Evolutionary conservation across 2,888 invertebrate species (phyloP).

Genomic region (Acanthosepion esculentum): DNA sequence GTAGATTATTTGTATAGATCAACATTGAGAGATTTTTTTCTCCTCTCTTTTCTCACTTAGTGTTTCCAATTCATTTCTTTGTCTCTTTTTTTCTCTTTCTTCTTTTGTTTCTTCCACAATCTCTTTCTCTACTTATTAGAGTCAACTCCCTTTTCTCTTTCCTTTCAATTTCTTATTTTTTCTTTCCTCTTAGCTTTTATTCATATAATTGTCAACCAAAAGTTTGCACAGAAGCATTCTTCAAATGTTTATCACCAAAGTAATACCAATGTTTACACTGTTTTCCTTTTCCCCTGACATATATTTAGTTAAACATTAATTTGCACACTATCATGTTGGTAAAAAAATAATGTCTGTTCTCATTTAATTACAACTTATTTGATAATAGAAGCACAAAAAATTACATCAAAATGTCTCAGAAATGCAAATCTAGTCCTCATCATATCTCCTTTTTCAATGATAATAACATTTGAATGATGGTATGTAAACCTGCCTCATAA

Average conservation of each 20-base stretch:
- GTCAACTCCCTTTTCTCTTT: no score
- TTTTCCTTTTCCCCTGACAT: not conserved
- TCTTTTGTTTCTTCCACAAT: not conserved
- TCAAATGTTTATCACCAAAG: not conserved
- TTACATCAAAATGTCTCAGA: no score
- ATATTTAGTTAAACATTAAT: not conserved
- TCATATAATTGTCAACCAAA: not conserved
- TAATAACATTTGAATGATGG: no score
- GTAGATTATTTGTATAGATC: not conserved
- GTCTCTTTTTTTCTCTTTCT: not conserved
- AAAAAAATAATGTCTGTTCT: no score
- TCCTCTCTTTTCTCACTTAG: not conserved
- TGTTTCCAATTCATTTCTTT: not conserved
- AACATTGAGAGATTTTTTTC: not conserved
- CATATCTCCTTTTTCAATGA: no score
- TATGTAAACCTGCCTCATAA: no score
- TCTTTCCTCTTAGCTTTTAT: not conserved
- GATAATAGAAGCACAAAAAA: no score
- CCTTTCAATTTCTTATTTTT: not conserved
- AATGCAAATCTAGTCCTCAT: no score
- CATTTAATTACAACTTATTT: no score
- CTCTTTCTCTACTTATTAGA: no score
- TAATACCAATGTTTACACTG: not conserved
- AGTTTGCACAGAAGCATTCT: not conserved
- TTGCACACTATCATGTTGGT: not conserved